Conservation (phyloP, 2,888 invertebrate species). For the Oxytorus armatus region DNA sequence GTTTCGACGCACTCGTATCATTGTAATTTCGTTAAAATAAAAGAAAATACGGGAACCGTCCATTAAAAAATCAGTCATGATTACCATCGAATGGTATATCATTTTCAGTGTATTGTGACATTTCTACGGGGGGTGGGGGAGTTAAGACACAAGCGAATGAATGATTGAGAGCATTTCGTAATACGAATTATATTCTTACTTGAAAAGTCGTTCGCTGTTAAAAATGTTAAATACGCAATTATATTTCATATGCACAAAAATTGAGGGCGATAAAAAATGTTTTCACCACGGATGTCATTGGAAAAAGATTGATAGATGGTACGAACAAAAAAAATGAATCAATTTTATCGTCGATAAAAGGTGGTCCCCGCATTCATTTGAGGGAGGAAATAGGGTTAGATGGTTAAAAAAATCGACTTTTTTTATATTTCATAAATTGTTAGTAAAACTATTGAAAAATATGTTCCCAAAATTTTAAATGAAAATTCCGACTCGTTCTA, state of each 20-base stretch:
- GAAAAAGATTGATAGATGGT: too few species aligned
- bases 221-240: constrained; percentile 8
- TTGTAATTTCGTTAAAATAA: constrained; percentile 46
- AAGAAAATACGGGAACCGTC: constrained; percentile 11
- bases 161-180: background rate
- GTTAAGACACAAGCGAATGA: too few species aligned
- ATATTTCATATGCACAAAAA: constrained; percentile 4
- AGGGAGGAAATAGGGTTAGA: too few species aligned
- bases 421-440: too few species aligned
- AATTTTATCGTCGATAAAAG: too few species aligned
- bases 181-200: constrained; percentile 12
- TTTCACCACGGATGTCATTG: too few species aligned
- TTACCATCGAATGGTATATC: constrained; percentile 34
- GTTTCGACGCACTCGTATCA: constrained; percentile 21
- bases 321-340: too few species aligned
- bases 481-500: too few species aligned
- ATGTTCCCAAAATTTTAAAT: too few species aligned
- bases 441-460: too few species aligned
- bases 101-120: constrained; percentile 27
- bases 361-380: too few species aligned
- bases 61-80: constrained; percentile 62
- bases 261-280: background rate
- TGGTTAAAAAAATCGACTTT: too few species aligned
- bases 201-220: constrained; percentile 28
- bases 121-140: background rate